These are phyloP conservation scores for Sylvietta virens DNA, from an alignment of 2,113 vertebrate genomes.

Conservation along the genomic window DNA sequence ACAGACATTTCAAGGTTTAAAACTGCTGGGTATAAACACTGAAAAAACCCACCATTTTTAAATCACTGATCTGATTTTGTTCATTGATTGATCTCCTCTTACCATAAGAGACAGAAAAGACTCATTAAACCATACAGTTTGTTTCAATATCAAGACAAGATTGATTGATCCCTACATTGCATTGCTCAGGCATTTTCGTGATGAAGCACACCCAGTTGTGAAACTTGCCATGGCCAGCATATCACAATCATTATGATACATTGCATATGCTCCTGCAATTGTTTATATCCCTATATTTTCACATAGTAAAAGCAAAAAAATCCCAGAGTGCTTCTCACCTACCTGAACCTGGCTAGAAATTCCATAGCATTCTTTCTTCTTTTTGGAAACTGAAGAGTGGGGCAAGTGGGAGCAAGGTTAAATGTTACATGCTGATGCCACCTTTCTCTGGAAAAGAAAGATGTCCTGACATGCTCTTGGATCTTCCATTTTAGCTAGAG, in stretches of 20 bases:
- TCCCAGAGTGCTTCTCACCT: neutral
- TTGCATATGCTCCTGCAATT: neutral
- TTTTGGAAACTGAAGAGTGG: neutral
- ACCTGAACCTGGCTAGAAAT: neutral
- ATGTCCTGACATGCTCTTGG: neutral
- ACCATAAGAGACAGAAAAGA: neutral
- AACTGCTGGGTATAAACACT: conserved; percentile 47
- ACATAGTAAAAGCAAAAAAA: neutral
- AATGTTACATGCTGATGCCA: neutral
- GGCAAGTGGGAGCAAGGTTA: neutral
- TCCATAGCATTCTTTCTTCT: neutral
- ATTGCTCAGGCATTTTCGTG: neutral
- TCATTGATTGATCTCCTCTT: conserved; percentile 59
- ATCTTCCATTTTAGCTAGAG: neutral
- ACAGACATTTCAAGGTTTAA: conserved; percentile 34
- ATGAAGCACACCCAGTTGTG: neutral
- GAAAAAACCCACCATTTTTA: neutral
- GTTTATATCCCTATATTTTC: neutral
- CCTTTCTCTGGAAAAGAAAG: neutral
- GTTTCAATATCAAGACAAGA: neutral
- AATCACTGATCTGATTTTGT: conserved; percentile 69
- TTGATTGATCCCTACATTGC: neutral
- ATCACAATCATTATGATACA: neutral
- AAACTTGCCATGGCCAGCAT: neutral
- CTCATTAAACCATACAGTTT: neutral